Evolutionary conservation across 2,888 invertebrate species (phyloP), one percentile per base, ranked within the genome.

Genomic region (Erpobdella octoculata): DNA sequence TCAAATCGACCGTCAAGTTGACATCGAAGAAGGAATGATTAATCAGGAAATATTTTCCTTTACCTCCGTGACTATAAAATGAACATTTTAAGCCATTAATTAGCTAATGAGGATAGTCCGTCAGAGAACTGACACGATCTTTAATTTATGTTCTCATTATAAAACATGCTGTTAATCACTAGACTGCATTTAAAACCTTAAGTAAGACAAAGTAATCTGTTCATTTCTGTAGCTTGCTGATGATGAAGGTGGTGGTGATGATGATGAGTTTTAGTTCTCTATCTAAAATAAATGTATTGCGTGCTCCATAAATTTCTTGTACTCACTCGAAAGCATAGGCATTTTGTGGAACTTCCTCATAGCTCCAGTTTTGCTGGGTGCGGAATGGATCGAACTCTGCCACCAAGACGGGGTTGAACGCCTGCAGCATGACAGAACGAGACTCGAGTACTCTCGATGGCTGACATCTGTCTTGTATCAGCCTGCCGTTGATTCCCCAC

Each of bases 381-480:
- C 48, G n/a, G 2, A 12, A 31, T 18, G 48, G 31, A 48, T 48
- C n/a, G 66, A 68, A 58, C 8, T 71, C 66, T n/a, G 38, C 66
- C 6, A 33, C 28, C 33, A 59, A 18, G 4, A 66, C 48, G 15
- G 18, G 15, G 21, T 46, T 46, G 8, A 41, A 69, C 2, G 35
- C 25, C 41, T 28, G 46, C 6, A 37, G 38, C 31, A 31, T 70
- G 21, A 25, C 37, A 9, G n/a, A 6, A 21, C 58, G 46, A 28
- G 72, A 28, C 33, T 73, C 73, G 0, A 73, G 69, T n/a, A 74
- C 74, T 8, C 33, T 35, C n/a, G 21, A 36, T 15, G 70, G 62
- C 15, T 70, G 46, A 31, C 21, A 6, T 38, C 33, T 64, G 61
- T 74, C 70, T 58, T 67, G 68, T 28, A 74, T 48, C 38, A 38